Evolutionary conservation across 35 echinoderm and acorn worm species (phyloP), one percentile per base, ranked within the genome.

Genomic region (Apostichopus japonicus): DNA sequence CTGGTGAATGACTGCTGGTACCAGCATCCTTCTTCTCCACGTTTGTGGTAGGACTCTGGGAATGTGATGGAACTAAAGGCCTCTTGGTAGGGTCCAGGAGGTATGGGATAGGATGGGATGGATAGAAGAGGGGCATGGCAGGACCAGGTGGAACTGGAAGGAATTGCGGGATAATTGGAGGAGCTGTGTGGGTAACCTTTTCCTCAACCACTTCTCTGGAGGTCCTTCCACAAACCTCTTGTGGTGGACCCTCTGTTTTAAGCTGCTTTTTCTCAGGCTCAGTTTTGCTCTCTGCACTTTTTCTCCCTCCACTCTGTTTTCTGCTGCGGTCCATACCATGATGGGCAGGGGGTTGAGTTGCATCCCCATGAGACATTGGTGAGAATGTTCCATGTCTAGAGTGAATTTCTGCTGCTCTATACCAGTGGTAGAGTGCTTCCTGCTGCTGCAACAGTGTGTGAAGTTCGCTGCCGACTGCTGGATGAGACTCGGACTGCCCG

Each of bases 381-480:
- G 86, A 15, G 24, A 72, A 89, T 54, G 86, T 51, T 19, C 86
- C 61, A 23, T 89, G 86, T 62, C 95, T 83, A 51, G 93, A 88
- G 78, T 92, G 90, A 25, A 94, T 93, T 84, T 96, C 95, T 52
- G 83, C 91, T 10, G 92, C 82, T 8, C 90, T 82, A 54, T 93
- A 97, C 91, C 94, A 93, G 27, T 91, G 53, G 22, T 78, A 76
- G 13, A 97, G 70, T 23, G 94, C 94, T 62, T 98, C 94, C 11
- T 98, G 96, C 63, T 98, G 96, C 55, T 98, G 96, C 52, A 94
- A 90, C 8, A 98, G 16, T 10, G 95, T 90, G 70, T 98, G 96
- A 76, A 92, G 86, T 54, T 98, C 96, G 65, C 53, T 67, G 13
- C 23, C 23, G 21, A 77, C 83, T 54, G 92, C 88, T 55, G 78